These are phyloP conservation scores for Melanostoma mellinum DNA, from an alignment of 2,888 invertebrate species.

Conservation along the genomic window DNA sequence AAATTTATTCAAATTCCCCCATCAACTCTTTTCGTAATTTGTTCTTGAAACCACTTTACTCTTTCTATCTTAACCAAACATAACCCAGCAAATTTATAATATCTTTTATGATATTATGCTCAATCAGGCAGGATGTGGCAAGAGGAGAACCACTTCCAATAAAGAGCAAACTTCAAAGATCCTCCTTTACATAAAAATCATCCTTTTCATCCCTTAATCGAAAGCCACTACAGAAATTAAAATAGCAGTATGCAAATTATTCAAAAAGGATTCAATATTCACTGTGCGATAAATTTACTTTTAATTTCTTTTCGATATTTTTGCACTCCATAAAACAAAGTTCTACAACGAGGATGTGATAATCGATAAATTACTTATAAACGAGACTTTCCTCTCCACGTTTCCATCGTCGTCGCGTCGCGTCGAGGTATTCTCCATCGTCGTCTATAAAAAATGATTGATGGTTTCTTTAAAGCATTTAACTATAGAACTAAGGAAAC, in stretches of 20 bases:
- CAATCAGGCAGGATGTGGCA: no score
- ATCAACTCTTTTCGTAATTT: no score
- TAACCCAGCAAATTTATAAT: background rate
- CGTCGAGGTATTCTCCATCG: background rate
- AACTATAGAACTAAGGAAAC: slow-evolving; percentile 32
- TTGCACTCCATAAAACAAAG: slow-evolving; percentile 61
- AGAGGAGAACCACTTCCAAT: background rate
- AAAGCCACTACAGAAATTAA: slow-evolving; percentile 28
- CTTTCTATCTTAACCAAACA: background rate
- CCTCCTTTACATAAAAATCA: slow-evolving; percentile 4
- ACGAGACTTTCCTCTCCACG: slow-evolving; percentile 9
- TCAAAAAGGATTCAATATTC: slow-evolving; percentile 58
- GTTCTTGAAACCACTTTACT: no score
- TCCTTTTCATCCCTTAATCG: slow-evolving; percentile 12
- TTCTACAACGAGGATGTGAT: slow-evolving; percentile 50
- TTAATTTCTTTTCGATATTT: slow-evolving; percentile 65
- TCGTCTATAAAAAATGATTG: slow-evolving; percentile 63
- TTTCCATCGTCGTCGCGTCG: background rate
- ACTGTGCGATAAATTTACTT: slow-evolving; percentile 41
- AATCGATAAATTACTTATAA: slow-evolving; percentile 70
- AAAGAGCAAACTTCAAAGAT: slow-evolving; percentile 18
- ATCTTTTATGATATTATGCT: background rate
- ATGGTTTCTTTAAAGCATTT: slow-evolving; percentile 65
- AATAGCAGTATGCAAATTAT: slow-evolving; percentile 52
- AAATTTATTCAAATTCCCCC: no score